Base-by-base conservation (phyloP, 2,113 vertebrate genomes). In the Puma concolor region DNA sequence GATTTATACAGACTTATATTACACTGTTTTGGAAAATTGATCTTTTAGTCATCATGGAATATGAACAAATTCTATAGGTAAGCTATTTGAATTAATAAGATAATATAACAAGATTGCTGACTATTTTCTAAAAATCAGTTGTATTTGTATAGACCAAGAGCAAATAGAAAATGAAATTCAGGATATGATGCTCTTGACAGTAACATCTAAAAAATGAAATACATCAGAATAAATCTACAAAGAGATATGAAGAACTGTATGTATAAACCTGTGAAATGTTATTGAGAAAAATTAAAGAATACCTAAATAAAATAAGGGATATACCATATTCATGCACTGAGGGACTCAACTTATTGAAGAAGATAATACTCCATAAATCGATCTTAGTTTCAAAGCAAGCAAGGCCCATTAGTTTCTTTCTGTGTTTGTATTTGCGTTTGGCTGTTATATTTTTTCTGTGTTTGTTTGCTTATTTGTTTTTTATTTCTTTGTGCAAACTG, bases 81-180 rank as follows among this genome's bases (percentile, higher is more conserved):
- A 54, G 25, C 14, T 10, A 92, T 54, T 60, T 44, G 36, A 72
- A 87, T 80, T n/a, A 91, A 69, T 81, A 77, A 87, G 29, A 60
- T 66, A 63, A 71, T 71, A 66, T 41, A 80, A 85, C 4, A 96
- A 72, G 44, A 1, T 64, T 50, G 3, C 19, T 86, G 38, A 84
- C 77, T 90, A 69, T 44, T 81, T 90, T 48, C 12, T 57, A 81
- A 79, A 85, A 74, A 44, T 71, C 14, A 23, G 6, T 60, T 82
- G 16, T 36, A n/a, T 88, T 57, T 76, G 31, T 15, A 29, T 17
- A 88, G 29, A 63, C 4, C 21, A 94, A 66, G 5, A 92, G 14
- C 8, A 96, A 74, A 88, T 17, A 57, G 5, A 3, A 91, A 97
- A 63, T 92, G 7, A 66, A 69, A 93, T 77, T 82, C 36, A 95